Evolutionary conservation across 2,888 invertebrate genomes (phyloP).

Genomic region (Eugnorisma glareosa): DNA sequence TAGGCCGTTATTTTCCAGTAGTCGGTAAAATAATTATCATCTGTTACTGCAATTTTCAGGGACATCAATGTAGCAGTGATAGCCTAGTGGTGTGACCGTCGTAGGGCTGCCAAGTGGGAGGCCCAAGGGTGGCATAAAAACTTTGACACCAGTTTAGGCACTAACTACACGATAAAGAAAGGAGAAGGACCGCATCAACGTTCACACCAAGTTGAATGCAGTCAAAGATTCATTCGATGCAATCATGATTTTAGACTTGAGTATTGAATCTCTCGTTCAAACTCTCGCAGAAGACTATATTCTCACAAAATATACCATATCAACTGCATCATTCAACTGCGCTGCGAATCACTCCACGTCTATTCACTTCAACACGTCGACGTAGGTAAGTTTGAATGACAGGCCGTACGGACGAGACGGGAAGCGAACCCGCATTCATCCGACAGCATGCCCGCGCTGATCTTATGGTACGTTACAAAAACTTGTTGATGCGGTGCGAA

Average conservation of each 20-base stretch:
- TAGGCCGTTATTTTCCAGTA: not conserved
- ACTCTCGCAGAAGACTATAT: not conserved
- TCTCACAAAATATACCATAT: slow-evolving; percentile 22
- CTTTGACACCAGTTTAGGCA: too few relatives aligned
- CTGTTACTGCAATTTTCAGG: not conserved
- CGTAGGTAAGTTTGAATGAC: slow-evolving; percentile 55
- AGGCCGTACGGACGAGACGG: slow-evolving; percentile 30
- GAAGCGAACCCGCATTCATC: slow-evolving; percentile 35
- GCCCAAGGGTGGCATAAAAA: too few relatives aligned
- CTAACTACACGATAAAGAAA: too few relatives aligned
- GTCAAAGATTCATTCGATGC: not conserved
- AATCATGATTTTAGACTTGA: too few relatives aligned
- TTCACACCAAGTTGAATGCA: not conserved
- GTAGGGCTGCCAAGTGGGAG: too few relatives aligned
- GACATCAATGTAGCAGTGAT: too few relatives aligned
- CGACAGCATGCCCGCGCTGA: slow-evolving; percentile 28
- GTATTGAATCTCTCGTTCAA: not conserved
- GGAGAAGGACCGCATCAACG: too few relatives aligned
- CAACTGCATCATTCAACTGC: not conserved
- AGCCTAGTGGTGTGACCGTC: too few relatives aligned
- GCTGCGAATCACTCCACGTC: slow-evolving; percentile 6
- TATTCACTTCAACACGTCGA: slow-evolving; percentile 9
- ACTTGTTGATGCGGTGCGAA: slow-evolving; percentile 39
- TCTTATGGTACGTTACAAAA: slow-evolving; percentile 38
- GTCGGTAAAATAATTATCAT: not conserved